Conservation (phyloP, 2,888 invertebrate species). For the Morpho deidamia region DNA sequence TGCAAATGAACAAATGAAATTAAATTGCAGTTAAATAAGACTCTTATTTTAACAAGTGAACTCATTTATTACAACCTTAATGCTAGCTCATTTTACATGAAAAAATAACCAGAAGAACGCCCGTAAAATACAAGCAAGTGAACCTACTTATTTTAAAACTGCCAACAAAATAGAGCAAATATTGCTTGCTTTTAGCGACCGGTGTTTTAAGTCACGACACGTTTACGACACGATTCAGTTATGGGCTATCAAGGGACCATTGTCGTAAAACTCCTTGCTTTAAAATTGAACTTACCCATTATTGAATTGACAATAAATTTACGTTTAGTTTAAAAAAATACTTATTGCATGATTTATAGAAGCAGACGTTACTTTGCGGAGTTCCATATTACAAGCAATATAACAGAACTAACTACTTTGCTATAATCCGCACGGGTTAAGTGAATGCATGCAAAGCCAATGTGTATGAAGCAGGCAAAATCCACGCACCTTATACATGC, state of each 20-base stretch:
- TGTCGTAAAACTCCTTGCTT: conserved; percentile 22
- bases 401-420: too few species aligned
- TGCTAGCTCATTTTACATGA: conserved; percentile 5
- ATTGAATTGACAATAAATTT: too few species aligned
- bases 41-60: neutral
- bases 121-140: conserved; percentile 17
- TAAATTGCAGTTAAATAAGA: neutral
- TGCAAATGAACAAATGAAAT: too few species aligned
- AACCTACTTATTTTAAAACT: conserved; percentile 23
- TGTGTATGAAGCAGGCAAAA: too few species aligned
- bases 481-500: too few species aligned
- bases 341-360: too few species aligned
- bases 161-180: conserved; percentile 35
- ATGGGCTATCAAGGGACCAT: neutral
- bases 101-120: conserved; percentile 19
- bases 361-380: too few species aligned
- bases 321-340: too few species aligned
- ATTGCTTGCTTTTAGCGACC: conserved; percentile 38
- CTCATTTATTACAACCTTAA: neutral
- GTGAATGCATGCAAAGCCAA: too few species aligned
- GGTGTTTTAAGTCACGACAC: conserved; percentile 18
- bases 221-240: conserved; percentile 6
- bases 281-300: too few species aligned
- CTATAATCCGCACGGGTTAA: too few species aligned
- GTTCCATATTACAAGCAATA: too few species aligned